Percentiles rank a stretch among this genome's conserved stretches.
Conservation (phyloP, 1,140 invertebrate genomes). For the Tigriopus japonicus region DNA sequence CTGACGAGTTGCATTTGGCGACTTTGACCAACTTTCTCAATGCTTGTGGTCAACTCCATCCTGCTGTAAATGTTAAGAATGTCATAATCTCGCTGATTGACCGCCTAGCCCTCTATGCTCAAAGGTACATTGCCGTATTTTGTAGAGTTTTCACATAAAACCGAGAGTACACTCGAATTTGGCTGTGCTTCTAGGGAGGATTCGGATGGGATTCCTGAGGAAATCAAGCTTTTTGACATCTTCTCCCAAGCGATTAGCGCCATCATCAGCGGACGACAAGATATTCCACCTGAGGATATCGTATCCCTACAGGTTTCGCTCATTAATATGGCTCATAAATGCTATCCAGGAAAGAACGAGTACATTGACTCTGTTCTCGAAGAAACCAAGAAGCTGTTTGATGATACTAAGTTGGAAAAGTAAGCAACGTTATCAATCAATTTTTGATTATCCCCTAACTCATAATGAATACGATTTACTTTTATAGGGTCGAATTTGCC, state of each 20-base stretch:
- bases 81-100: constrained; percentile 95
- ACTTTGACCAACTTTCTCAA: constrained; percentile 85
- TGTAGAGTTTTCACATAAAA: too few relatives aligned
- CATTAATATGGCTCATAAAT: constrained; percentile 84
- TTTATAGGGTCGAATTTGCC: constrained; percentile 47
- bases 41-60: constrained; percentile 87
- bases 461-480: not conserved
- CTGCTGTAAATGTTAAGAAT: constrained; percentile 91
- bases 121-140: constrained; percentile 26
- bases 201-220: constrained; percentile 51
- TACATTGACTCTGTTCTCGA: constrained; percentile 89
- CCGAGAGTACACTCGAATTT: too few relatives aligned
- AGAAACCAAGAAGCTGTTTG: constrained; percentile 62
- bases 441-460: not conserved
- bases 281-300: constrained; percentile 57
- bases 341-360: constrained; percentile 80
- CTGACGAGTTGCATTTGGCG: constrained; percentile 94
- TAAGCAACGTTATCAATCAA: constrained; percentile 25
- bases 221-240: constrained; percentile 89
- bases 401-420: constrained; percentile 53
- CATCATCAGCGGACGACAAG: constrained; percentile 53
- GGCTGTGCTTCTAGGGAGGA: constrained; percentile 28
- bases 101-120: constrained; percentile 61
- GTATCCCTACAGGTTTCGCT: constrained; percentile 86
- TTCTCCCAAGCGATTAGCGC: constrained; percentile 93